Evolutionary conservation across 1,140 invertebrate species (phyloP).

Genomic region (Periplaneta americana): DNA sequence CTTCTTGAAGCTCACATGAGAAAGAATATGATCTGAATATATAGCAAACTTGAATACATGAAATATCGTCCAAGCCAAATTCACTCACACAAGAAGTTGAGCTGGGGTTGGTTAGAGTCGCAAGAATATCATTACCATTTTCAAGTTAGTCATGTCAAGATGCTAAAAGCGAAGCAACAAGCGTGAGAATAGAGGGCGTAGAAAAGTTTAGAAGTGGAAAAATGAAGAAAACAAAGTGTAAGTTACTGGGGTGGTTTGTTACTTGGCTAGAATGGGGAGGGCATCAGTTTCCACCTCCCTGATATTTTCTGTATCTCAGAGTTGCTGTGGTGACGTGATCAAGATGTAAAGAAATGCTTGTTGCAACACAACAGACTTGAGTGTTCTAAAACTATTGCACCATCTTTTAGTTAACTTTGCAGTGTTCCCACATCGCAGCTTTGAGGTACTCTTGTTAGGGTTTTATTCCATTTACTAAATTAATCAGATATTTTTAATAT

Average conservation of each 20-base stretch:
- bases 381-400: not conserved
- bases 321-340: not conserved
- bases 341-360: not conserved
- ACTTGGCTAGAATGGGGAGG: not conserved
- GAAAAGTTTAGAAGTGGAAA: not conserved
- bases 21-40: slow-evolving; percentile 19
- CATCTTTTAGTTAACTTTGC: not conserved
- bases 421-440: not conserved
- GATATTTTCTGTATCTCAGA: not conserved
- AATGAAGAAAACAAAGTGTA: not conserved
- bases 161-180: not conserved
- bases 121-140: not conserved
- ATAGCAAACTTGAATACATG: not conserved
- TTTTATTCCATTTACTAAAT: not conserved
- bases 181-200: not conserved
- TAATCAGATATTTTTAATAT: too few relatives aligned
- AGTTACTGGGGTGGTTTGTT: not conserved
- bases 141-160: not conserved
- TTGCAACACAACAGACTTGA: not conserved
- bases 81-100: not conserved
- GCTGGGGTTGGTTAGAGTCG: not conserved
- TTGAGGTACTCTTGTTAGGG: not conserved
- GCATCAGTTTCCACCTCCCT: not conserved
- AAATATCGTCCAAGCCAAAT: not conserved
- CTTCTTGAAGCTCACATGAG: slow-evolving; percentile 12